Evolutionary conservation across 2,113 vertebrate species (phyloP).

Genomic region (Verasper variegatus): DNA sequence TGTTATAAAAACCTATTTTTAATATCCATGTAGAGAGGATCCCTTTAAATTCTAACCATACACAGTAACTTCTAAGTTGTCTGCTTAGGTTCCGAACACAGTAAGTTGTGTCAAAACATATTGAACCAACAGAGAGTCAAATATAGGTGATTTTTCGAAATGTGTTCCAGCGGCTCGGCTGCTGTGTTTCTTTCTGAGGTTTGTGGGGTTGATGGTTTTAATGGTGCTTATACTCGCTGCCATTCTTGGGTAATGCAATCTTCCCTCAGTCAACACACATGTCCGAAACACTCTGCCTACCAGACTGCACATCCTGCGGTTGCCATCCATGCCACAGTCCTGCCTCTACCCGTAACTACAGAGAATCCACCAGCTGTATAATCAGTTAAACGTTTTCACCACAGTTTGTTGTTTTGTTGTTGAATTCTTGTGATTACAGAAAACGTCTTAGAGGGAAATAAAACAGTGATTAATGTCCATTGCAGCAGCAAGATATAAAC

Average conservation of each 20-base stretch:
- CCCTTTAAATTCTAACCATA: too few species aligned
- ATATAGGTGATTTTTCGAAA: not conserved
- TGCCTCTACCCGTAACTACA: too few species aligned
- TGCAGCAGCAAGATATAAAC: not conserved
- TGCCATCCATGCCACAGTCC: too few species aligned
- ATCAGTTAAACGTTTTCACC: not conserved
- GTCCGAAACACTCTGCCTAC: too few species aligned
- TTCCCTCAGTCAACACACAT: not conserved
- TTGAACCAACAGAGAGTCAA: not conserved
- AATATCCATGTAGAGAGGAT: too few species aligned
- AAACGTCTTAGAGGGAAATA: not conserved
- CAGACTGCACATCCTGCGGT: too few species aligned
- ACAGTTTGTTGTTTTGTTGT: not conserved
- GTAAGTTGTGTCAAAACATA: not conserved
- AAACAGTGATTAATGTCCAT: not conserved
- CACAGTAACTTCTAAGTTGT: not conserved
- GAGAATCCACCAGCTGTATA: not conserved
- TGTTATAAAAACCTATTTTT: not conserved
- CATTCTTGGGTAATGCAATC: not conserved
- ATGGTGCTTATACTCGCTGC: too few species aligned
- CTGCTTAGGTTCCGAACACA: not conserved
- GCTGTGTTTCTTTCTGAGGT: not conserved
- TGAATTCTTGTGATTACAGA: not conserved
- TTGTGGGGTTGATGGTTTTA: not conserved
- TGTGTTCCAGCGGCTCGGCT: too few species aligned